phyloP scores from a whole-genome alignment of 92 coral and sea anemone genomes.

The Phenganax stokvisi region DNA sequence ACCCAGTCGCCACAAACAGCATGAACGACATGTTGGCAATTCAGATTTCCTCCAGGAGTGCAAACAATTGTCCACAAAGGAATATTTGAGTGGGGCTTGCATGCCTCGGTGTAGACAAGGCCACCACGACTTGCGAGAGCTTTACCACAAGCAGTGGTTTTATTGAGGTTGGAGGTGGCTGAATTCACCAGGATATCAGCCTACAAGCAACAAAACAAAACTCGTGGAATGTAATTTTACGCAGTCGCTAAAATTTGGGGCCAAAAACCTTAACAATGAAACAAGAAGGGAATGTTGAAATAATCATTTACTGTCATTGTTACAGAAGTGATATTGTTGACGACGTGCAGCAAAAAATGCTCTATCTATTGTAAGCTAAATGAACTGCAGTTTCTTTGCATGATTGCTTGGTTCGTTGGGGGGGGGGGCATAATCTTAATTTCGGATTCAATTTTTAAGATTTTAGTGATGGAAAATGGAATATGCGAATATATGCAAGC shows the following conservation, averaged over 20 bases:
- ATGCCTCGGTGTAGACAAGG: conserved; percentile 18
- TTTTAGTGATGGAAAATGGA: not conserved
- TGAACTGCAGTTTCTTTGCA: not conserved
- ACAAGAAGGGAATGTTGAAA: too few relatives aligned
- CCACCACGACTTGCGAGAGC: conserved; percentile 49
- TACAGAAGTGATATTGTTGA: not conserved
- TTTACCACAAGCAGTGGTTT: conserved; percentile 25
- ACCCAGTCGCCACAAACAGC: conserved; percentile 57
- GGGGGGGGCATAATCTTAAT: too few relatives aligned
- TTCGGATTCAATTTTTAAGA: too few relatives aligned
- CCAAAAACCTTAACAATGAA: too few relatives aligned
- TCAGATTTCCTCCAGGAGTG: conserved; percentile 42
- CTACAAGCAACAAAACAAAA: not conserved
- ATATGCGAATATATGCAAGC: not conserved
- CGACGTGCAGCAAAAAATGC: not conserved
- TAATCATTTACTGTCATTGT: not conserved
- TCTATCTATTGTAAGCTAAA: too few relatives aligned
- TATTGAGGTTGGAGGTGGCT: conserved; percentile 11
- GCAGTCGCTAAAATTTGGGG: too few relatives aligned
- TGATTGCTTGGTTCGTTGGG: not conserved
- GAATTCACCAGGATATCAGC: conserved; percentile 28
- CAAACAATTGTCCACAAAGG: conserved; percentile 43
- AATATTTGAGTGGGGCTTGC: conserved; percentile 34
- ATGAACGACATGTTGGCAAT: conserved; percentile 55
- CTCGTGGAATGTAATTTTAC: not conserved